Percentiles rank a stretch among this genome's conserved stretches.
Conservation (phyloP, 2,888 invertebrate species). For the Dermolepida albohirtum region DNA sequence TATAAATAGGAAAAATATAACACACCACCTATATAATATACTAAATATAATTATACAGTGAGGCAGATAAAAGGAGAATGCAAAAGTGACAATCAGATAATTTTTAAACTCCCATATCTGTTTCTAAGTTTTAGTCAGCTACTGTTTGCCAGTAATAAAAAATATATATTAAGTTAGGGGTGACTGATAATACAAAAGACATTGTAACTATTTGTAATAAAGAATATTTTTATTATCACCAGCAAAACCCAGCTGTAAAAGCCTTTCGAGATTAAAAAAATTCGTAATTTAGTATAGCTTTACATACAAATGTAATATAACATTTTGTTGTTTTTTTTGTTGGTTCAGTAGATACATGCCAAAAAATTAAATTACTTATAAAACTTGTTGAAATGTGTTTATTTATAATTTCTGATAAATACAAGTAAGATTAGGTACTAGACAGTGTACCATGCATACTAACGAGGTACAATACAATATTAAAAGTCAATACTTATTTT, state of each 20-base stretch:
- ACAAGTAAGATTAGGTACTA: conserved; percentile 43
- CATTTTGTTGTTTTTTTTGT: conserved; percentile 37
- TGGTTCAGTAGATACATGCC: conserved; percentile 54
- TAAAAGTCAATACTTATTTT: conserved; percentile 43
- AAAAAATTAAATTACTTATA: conserved; percentile 46
- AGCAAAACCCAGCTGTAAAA: conserved; percentile 45
- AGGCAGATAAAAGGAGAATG: conserved; percentile 6
- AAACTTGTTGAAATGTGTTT: conserved; percentile 48
- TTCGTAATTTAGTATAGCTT: conserved; percentile 8
- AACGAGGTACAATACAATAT: conserved; percentile 44
- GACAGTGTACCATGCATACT: conserved; percentile 44
- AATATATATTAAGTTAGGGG: conserved; percentile 18
- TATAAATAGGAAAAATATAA: conserved; percentile 1
- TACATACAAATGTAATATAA: neutral
- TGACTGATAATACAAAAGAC: conserved; percentile 9
- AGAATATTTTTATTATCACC: conserved; percentile 41
- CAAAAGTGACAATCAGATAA: conserved; percentile 17
- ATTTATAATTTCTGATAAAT: conserved; percentile 49
- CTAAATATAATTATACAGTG: conserved; percentile 13
- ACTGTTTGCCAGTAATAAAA: conserved; percentile 45
- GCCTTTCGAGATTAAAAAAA: conserved; percentile 34
- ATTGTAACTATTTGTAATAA: neutral
- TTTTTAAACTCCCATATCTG: conserved; percentile 38
- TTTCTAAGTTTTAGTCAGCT: conserved; percentile 36
- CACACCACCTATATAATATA: conserved; percentile 19